These are phyloP conservation scores for Diplolepis rosae DNA, from an alignment of 2,888 invertebrate genomes.

Conservation along the genomic window DNA sequence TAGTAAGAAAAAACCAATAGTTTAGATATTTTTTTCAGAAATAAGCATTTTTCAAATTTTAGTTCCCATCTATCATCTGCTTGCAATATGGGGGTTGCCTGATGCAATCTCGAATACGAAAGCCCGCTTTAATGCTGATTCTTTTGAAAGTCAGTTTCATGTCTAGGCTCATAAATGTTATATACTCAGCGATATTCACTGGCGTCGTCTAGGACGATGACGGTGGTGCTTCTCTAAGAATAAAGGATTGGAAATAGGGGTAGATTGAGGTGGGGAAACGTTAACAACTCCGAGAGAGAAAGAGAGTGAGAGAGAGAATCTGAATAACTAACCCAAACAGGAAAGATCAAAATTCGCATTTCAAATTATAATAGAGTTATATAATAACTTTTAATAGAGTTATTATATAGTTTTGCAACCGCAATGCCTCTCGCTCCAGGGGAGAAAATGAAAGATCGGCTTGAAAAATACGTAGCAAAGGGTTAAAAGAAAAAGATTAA, in stretches of 20 bases:
- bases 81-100: background rate
- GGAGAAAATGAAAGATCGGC: no score
- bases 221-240: constrained; percentile 7
- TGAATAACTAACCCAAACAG: background rate
- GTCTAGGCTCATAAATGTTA: constrained; percentile 29
- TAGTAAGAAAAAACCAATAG: no score
- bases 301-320: background rate
- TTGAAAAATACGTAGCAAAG: no score
- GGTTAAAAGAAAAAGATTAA: no score
- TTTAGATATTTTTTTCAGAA: background rate
- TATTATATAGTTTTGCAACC: constrained; percentile 14
- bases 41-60: constrained; percentile 4
- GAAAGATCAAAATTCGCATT: background rate
- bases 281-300: background rate
- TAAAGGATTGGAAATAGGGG: background rate
- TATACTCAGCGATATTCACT: constrained; percentile 25
- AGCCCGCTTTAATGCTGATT: constrained; percentile 10
- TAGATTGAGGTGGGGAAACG: background rate
- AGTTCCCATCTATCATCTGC: background rate
- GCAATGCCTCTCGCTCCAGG: constrained; percentile 6
- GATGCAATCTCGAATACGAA: constrained; percentile 22
- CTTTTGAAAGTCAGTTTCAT: no score
- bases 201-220: constrained; percentile 19
- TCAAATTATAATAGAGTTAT: constrained; percentile 15
- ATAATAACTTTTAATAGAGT: constrained; percentile 8